phyloP scores from a whole-genome alignment of 2,113 vertebrate species.

The Diglossa brunneiventris region DNA sequence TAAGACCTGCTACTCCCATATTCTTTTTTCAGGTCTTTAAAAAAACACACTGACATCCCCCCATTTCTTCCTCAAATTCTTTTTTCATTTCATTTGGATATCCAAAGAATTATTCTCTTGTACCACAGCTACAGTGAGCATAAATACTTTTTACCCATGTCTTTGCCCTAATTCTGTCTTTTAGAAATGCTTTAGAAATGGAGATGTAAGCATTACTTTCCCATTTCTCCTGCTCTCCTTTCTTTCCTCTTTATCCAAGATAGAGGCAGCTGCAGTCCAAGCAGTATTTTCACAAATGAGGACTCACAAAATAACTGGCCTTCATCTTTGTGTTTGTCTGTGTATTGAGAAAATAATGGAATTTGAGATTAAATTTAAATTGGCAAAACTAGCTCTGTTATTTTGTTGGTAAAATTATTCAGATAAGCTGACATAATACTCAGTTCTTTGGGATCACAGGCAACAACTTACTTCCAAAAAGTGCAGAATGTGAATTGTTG shows the following conservation, averaged over 20 bases:
- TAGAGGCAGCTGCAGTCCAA: neutral
- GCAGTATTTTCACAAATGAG: neutral
- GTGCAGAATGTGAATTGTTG: neutral
- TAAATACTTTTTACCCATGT: neutral
- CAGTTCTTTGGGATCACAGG: neutral
- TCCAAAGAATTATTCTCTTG: neutral
- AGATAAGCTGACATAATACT: neutral
- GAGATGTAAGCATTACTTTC: neutral
- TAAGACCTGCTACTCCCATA: neutral
- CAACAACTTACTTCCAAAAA: conserved; percentile 4
- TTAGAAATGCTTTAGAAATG: conserved; percentile 4
- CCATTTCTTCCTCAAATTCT: neutral
- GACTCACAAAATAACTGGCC: neutral
- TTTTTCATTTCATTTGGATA: neutral
- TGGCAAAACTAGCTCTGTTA: neutral
- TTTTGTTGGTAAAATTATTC: conserved; percentile 28
- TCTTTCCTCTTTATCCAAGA: neutral
- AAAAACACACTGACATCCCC: neutral
- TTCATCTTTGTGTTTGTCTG: conserved; percentile 4
- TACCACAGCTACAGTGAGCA: neutral
- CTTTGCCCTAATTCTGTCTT: conserved; percentile 34
- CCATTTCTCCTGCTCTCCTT: neutral
- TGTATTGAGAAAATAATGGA: neutral
- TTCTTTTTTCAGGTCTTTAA: neutral
- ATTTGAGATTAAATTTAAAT: conserved; percentile 16